Conservation (phyloP, 2,888 invertebrate species). For the Catocala sponsa region DNA sequence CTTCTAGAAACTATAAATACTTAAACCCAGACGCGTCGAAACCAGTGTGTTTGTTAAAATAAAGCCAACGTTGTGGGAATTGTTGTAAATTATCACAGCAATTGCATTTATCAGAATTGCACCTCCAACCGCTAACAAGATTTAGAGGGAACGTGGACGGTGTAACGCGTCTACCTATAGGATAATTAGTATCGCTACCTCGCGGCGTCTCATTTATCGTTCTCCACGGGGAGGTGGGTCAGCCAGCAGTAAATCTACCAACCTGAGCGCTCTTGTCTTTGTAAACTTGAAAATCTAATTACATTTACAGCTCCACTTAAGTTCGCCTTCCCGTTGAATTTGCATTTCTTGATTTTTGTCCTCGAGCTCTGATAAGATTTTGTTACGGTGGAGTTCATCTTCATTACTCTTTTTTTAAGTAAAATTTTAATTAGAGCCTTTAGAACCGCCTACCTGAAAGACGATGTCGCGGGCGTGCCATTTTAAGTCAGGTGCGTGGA, state of each 20-base stretch:
- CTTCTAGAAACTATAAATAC: slow-evolving; percentile 12
- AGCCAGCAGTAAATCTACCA: slow-evolving; percentile 86
- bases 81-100: slow-evolving; percentile 64
- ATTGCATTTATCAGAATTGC: slow-evolving; percentile 76
- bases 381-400: slow-evolving; percentile 60
- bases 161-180: slow-evolving; percentile 79
- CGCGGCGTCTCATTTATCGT: slow-evolving; percentile 86
- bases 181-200: slow-evolving; percentile 87
- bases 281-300: slow-evolving; percentile 88
- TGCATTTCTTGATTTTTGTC: slow-evolving; percentile 83
- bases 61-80: slow-evolving; percentile 47
- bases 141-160: slow-evolving; percentile 74
- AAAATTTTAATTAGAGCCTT: slow-evolving; percentile 51
- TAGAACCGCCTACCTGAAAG: slow-evolving; percentile 41
- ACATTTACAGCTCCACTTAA: slow-evolving; percentile 85
- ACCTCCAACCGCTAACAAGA: slow-evolving; percentile 78
- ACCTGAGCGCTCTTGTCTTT: slow-evolving; percentile 86
- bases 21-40: slow-evolving; percentile 32
- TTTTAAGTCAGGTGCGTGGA: slow-evolving; percentile 60
- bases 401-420: slow-evolving; percentile 56
- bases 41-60: slow-evolving; percentile 51
- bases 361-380: slow-evolving; percentile 70
- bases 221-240: slow-evolving; percentile 83
- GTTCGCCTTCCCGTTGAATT: slow-evolving; percentile 79
- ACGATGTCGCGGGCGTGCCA: slow-evolving; percentile 43